Percentiles rank a stretch among this genome's conserved stretches.
phyloP scores from a whole-genome alignment of 2,888 invertebrate genomes.

The Caenorhabditis auriculariae region DNA sequence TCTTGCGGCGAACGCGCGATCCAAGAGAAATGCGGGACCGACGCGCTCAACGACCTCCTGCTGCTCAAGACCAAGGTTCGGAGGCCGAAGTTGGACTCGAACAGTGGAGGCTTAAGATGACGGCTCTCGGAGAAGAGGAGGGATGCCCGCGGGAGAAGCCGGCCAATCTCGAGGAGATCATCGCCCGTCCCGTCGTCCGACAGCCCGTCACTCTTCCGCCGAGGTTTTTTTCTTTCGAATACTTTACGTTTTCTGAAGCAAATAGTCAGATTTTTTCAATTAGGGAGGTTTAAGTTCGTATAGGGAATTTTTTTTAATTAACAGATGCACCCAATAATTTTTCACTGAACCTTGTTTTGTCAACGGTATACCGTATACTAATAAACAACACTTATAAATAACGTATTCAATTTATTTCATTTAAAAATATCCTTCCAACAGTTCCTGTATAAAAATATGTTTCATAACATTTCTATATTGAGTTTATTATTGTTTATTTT shows the following conservation, averaged over 20 bases:
- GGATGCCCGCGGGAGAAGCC: conserved; percentile 55
- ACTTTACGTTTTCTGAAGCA: neutral
- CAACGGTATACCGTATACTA: no score
- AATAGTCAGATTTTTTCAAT: neutral
- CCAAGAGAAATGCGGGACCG: conserved; percentile 37
- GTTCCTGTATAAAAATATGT: no score
- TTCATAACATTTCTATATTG: no score
- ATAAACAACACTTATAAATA: no score
- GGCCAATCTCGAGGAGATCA: conserved; percentile 51
- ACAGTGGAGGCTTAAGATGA: conserved; percentile 40
- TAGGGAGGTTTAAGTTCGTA: no score
- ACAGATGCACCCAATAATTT: no score
- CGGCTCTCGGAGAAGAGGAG: conserved; percentile 52
- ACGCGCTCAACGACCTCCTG: conserved; percentile 42
- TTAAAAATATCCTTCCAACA: no score
- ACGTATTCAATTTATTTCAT: no score
- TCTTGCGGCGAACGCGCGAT: conserved; percentile 51
- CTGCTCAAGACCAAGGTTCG: conserved; percentile 43
- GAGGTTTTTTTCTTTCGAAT: neutral
- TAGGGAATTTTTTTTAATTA: no score
- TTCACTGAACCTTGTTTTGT: no score
- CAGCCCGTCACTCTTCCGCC: conserved; percentile 35
- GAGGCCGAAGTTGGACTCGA: neutral
- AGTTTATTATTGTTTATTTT: no score
- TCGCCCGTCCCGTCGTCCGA: conserved; percentile 47